These are phyloP conservation scores for Epinephelus lanceolatus DNA, from an alignment of 2,113 vertebrate genomes.

Conservation along the genomic window DNA sequence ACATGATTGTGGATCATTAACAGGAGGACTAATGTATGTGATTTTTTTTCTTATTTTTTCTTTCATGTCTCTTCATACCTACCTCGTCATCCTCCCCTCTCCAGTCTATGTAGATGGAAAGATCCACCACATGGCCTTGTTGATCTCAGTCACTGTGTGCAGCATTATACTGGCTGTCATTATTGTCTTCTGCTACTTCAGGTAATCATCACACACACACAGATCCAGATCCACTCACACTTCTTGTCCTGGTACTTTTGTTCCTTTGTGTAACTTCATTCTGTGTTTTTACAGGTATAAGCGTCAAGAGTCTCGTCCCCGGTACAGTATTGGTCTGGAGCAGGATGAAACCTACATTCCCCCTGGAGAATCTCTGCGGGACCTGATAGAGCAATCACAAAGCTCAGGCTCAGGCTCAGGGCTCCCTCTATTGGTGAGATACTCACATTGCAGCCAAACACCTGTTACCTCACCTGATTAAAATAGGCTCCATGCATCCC, in stretches of 20 bases:
- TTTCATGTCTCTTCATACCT: neutral
- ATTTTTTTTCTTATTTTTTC: neutral
- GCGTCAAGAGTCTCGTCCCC: conserved; percentile 90
- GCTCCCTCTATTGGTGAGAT: conserved; percentile 97
- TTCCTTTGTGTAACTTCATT: neutral
- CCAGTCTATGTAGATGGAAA: conserved; percentile 91
- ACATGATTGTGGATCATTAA: neutral
- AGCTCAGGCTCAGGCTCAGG: conserved; percentile 98
- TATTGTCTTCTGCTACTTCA: conserved; percentile 95
- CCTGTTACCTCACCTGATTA: neutral
- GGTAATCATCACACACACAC: conserved; percentile 81
- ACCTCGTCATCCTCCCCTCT: neutral
- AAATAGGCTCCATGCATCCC: neutral
- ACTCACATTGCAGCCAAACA: conserved; percentile 29
- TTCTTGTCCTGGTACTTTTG: neutral
- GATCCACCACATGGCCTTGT: conserved; percentile 91
- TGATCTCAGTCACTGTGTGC: conserved; percentile 92
- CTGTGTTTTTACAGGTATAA: conserved; percentile 86
- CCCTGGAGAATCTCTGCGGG: conserved; percentile 93
- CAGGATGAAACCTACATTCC: conserved; percentile 95
- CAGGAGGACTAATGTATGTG: neutral
- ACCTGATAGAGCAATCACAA: conserved; percentile 96
- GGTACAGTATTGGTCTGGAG: conserved; percentile 94
- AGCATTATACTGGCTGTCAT: conserved; percentile 90
- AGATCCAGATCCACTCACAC: neutral